phyloP scores from a whole-genome alignment of 1,140 invertebrate species.

The Brachionus plicatilis region DNA sequence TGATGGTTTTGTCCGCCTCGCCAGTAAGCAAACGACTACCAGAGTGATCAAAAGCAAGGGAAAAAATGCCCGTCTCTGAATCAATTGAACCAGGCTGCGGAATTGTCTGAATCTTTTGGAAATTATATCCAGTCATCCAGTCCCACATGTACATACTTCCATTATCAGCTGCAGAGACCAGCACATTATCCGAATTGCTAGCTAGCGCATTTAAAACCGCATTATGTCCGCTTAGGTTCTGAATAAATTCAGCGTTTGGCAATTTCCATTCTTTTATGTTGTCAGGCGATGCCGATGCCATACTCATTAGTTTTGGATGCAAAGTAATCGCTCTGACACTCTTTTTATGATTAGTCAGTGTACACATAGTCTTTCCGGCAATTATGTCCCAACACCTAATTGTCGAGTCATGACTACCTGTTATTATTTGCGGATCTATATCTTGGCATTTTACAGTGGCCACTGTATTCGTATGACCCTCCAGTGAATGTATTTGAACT shows the following conservation, averaged over 20 bases:
- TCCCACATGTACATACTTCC: conserved; percentile 98
- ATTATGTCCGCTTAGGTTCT: conserved; percentile 94
- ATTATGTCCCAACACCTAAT: conserved; percentile 93
- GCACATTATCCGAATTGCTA: conserved; percentile 83
- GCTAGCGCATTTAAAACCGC: conserved; percentile 94
- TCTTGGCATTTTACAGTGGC: conserved; percentile 86
- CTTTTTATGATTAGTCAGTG: conserved; percentile 98
- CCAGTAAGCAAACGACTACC: conserved; percentile 86
- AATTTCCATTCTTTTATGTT: conserved; percentile 99
- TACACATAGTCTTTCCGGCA: conserved; percentile 85
- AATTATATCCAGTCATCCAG: conserved; percentile 97
- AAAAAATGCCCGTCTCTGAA: conserved; percentile 93
- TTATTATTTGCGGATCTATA: conserved; percentile 78
- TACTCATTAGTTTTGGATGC: conserved; percentile 89
- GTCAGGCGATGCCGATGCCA: conserved; percentile 93
- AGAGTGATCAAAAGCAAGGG: conserved; percentile 86
- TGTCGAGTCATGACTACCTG: conserved; percentile 67
- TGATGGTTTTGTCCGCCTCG: conserved; percentile 98
- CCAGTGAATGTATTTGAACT: conserved; percentile 90
- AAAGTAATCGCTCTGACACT: conserved; percentile 83
- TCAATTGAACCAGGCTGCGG: conserved; percentile 99
- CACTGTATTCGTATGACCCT: conserved; percentile 95
- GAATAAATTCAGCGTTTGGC: conserved; percentile 94
- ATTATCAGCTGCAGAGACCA: conserved; percentile 94
- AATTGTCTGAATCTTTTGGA: conserved; percentile 81